Evolutionary conservation across 2,888 invertebrate genomes (phyloP), one percentile per base, ranked within the genome.

Genomic region (Teleiodes luculella): DNA sequence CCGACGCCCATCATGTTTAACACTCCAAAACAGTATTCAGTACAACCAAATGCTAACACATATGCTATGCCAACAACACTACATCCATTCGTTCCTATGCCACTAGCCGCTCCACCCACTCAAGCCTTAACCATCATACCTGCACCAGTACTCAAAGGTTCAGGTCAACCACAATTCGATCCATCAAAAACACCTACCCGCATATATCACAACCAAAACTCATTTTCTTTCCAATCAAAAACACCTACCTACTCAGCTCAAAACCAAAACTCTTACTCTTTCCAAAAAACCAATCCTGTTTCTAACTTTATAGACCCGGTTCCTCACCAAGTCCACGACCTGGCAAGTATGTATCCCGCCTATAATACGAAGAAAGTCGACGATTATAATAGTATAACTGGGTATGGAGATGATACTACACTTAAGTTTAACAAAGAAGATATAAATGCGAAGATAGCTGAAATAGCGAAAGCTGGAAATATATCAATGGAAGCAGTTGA

Each of bases 401-500:
- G 89, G 33, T 89, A 89, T 55, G 84, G 85, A 41, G 89, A 89
- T 51, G 89, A 89, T 45, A 83, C 83, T 1, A 66, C 77, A 0
- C 61, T 89, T 14, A 86, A 86, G 43, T 74, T 86, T 55, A 85
- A 78, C 51, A 87, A 87, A 48, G 86, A 89, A 57, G 88, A 89
- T 56, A 84, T 90, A 10, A 84, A 84, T 64, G 69, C 80, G 3
- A 90, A 89, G 70, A 90, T 90, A 59, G 83, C 83, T 3, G 90
- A 90, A 65, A 89, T 90, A 56, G 90, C 94, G 0, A 92, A 93
- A 55, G 94, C 94, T 4, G 94, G 95, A 13, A 96, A 96, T 70
- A 93, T 95, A 18, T 94, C 94, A 0, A 93, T 94, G 72, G 95
- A 95, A 56, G 94, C 94, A 6, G 91, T 96, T 2, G 94, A 95